Percentiles rank a stretch among this genome's conserved stretches.
phyloP scores from a whole-genome alignment of 1,140 invertebrate genomes.

The Samia ricini region DNA sequence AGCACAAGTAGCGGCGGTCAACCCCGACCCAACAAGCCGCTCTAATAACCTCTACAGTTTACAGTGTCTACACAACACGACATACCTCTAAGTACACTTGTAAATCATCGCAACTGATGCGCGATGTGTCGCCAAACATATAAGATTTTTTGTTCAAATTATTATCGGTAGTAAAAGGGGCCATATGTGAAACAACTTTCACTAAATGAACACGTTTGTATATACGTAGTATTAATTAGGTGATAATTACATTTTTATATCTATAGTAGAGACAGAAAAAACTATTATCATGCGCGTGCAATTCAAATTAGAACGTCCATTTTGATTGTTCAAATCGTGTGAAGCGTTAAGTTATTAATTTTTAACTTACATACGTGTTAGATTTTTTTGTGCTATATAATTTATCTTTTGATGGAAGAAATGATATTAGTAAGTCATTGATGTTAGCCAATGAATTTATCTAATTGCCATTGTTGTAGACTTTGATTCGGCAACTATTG shows the following conservation, averaged over 20 bases:
- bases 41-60: neutral
- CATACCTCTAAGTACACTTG: neutral
- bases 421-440: neutral
- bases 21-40: neutral
- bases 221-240: conserved; percentile 51
- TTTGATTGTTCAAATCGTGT: conserved; percentile 8
- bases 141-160: conserved; percentile 17
- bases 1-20: conserved; percentile 14
- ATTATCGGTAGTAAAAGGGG: conserved; percentile 35
- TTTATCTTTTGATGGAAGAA: neutral
- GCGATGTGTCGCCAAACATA: neutral
- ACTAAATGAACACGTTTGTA: conserved; percentile 55
- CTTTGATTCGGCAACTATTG: neutral
- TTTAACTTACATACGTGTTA: neutral
- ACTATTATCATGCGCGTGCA: conserved; percentile 17
- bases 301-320: conserved; percentile 21
- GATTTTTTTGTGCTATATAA: neutral
- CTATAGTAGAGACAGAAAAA: conserved; percentile 16
- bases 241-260: conserved; percentile 49
- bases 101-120: conserved; percentile 1
- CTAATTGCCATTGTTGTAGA: neutral
- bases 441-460: neutral
- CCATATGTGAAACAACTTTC: conserved; percentile 62
- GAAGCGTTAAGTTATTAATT: conserved; percentile 6
- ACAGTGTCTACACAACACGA: neutral